Base-by-base conservation (phyloP, 1,140 invertebrate genomes). In the Meteorus sp. region DNA sequence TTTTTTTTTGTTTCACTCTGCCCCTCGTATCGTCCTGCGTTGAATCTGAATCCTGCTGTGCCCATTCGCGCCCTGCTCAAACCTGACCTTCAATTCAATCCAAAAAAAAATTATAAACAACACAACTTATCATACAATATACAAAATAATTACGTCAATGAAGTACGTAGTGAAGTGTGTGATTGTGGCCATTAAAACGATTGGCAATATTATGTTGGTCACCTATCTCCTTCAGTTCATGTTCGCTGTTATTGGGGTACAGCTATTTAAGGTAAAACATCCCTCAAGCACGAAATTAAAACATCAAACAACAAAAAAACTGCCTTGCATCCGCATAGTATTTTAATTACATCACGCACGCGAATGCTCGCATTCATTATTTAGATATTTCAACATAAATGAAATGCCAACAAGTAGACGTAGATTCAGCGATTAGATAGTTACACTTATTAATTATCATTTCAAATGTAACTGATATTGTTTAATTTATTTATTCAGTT, bases 171-270 rank as follows among this genome's bases (percentile, higher is more conserved):
- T 98, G 74, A 95, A 97, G 85, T 98, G 95, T 86, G 95, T 98
- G 81, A 96, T 98, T 84, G 95, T 98, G 79, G 95, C 95, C 76
- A 94, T 98, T 79, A 98, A 97, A 89, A 98, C 95, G 72, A 98
- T 98, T 82, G 95, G 95, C 81, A 98, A 98, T 87, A 98, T 98
- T 84, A 95, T 98, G 89, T 87, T 98, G 89, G 95, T 99, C 82
- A 98, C 96, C 80, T 95, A 95, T 85, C 91, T 99, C 72, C 92
- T 99, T 75, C 93, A 98, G 85, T 99, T 99, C 88, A 99, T 99
- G 96, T 99, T 99, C 84, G 95, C 97, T 81, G 97, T 99, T 80
- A 99, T 99, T 85, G 97, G 97, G 85, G 98, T 99, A 81, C 97
- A 99, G 86, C 90, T 99, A 74, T 99, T 99, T 85, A 99, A 99